A percentile compares a stretch with the other conserved stretches of the same genome.
These are phyloP conservation scores for Athene noctua DNA, from an alignment of 2,113 vertebrate genomes.

Conservation along the genomic window DNA sequence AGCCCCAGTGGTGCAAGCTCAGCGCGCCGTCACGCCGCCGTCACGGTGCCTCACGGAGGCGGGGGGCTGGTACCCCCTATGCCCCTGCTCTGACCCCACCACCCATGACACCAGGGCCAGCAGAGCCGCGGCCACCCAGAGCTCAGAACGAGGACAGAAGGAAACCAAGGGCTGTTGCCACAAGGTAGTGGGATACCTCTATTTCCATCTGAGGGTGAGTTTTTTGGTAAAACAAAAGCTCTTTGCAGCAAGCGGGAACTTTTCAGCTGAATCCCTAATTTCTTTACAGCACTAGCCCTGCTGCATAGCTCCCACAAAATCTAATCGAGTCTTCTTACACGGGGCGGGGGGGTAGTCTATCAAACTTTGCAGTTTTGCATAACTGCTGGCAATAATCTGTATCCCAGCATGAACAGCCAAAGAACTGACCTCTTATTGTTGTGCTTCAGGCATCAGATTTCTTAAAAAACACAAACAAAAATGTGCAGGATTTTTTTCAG, in stretches of 20 bases:
- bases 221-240: background rate
- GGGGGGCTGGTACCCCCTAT: background rate
- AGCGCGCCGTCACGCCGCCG: accelerated
- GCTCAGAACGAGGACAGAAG: accelerated
- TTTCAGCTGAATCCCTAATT: background rate
- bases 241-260: background rate
- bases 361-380: background rate
- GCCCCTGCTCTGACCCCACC: background rate
- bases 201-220: background rate
- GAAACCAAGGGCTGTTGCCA: background rate
- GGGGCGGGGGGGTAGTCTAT: background rate
- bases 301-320: background rate
- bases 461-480: background rate
- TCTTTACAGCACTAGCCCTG: background rate
- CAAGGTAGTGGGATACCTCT: background rate
- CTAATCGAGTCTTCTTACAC: background rate
- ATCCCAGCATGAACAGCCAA: background rate
- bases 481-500: background rate
- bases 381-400: background rate
- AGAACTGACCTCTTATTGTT: background rate
- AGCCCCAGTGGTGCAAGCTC: background rate
- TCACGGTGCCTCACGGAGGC: accelerated
- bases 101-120: accelerated
- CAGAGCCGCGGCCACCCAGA: background rate
- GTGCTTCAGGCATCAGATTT: background rate